Base-by-base conservation (phyloP, 2,888 invertebrate species). In the Mesoligia furuncula region DNA sequence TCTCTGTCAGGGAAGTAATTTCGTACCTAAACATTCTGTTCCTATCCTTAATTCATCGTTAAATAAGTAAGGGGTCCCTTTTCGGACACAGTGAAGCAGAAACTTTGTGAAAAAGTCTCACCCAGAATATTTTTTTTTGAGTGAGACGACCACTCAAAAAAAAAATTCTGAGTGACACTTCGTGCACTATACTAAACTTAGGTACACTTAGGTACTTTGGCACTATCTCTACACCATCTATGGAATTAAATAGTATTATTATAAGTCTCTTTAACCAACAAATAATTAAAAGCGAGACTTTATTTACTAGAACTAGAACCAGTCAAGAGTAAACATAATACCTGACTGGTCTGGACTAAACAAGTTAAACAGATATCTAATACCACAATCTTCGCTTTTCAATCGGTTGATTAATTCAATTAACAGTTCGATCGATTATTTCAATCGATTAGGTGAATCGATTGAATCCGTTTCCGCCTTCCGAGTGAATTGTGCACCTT, bases 401-500 rank as follows among this genome's bases (percentile, higher is more conserved):
- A 84, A 80, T 77, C 73, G 75, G 31, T 77, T 76, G 87, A 87
- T 80, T 84, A 86, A 84, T 87, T 87, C 77, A 85, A 87, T 87
- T 74, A 87, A 87, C 85, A 74, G 65, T 87, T 80, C 64, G 39
- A 84, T 83, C 61, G 82, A 81, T 81, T 76, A 73, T 64, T 75
- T 64, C 42, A 65, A 69, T 81, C 70, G 75, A 73, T 85, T 61
- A 59, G 54, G 57, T 74, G 67, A 70, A 70, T 75, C 62, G 69
- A 81, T 80, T 76, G 45, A 72, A 24, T n/a, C 31, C 31, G 67
- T 73, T 84, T 84, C 68, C 72, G 75, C 61, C 20, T 80, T 72
- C 61, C 36, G 20, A 68, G 77, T 77, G 57, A 81, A 77, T 45
- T 66, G 31, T 71, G 24, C 65, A 69, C 20, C 39, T 77, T 61